Percentiles rank a stretch among this genome's conserved stretches.
Evolutionary conservation across 1,140 invertebrate species (phyloP).

Genomic region (Drosophila lini): DNA sequence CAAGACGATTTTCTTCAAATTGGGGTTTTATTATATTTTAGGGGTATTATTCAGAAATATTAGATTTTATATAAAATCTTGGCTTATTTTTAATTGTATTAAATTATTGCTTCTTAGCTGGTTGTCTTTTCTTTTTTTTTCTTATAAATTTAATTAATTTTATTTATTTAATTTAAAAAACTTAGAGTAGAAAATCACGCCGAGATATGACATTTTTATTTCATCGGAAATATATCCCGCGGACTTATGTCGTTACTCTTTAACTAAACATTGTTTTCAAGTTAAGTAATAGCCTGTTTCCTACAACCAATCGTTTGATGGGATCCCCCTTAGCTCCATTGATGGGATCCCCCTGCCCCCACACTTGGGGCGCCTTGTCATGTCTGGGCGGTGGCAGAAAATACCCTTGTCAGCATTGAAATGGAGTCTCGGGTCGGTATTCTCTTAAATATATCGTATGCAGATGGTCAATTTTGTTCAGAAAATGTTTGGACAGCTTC

Average conservation of each 20-base stretch:
- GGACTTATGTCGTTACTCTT: too few species aligned
- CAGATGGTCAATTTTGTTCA: slow-evolving; percentile 37
- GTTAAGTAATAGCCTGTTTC: slow-evolving; percentile 9
- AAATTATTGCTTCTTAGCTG: background rate
- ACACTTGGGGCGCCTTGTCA: slow-evolving; percentile 16
- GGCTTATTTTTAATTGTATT: background rate
- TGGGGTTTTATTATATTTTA: background rate
- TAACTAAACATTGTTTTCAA: background rate
- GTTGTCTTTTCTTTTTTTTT: too few species aligned
- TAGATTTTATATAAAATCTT: background rate
- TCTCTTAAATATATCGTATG: slow-evolving; percentile 24
- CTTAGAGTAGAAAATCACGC: too few species aligned
- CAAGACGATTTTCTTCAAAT: slow-evolving; percentile 4
- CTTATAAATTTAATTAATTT: too few species aligned
- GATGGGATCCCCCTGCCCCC: background rate
- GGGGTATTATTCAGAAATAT: background rate
- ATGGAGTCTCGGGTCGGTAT: slow-evolving; percentile 7
- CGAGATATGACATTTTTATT: too few species aligned
- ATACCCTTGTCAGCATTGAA: slow-evolving; percentile 39
- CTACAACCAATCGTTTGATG: too few species aligned
- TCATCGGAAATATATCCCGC: too few species aligned
- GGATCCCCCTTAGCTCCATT: background rate
- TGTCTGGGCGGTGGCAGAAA: slow-evolving; percentile 1
- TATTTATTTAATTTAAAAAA: too few species aligned
- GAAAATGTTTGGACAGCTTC: slow-evolving; percentile 36